Evolutionary conservation across 2,797 vertebrate species (phyloP).

Genomic region (Tenualosa thibaudeaui): DNA sequence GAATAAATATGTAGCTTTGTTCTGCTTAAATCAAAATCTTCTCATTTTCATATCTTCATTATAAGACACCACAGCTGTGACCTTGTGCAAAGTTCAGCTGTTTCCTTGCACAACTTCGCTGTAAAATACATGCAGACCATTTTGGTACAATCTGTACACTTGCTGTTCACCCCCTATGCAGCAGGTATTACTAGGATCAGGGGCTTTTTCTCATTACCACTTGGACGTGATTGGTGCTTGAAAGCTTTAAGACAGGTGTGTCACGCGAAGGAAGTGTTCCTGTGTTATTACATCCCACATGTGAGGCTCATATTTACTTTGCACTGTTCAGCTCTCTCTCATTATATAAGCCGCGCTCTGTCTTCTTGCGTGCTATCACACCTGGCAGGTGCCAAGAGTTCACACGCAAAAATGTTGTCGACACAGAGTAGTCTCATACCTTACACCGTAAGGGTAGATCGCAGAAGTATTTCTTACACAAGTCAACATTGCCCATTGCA

Average conservation of each 20-base stretch:
- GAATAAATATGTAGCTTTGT: not conserved
- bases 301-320: not conserved
- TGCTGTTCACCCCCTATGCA: not conserved
- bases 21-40: not conserved
- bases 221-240: not conserved
- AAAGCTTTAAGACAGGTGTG: not conserved
- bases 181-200: not conserved
- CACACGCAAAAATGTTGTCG: slow-evolving; percentile 71
- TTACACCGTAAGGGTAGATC: slow-evolving; percentile 53
- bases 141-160: not conserved
- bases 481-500: slow-evolving; percentile 50
- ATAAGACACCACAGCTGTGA: too few species aligned
- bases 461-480: slow-evolving; percentile 62
- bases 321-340: not conserved
- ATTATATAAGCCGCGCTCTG: slow-evolving; percentile 63
- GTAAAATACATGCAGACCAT: not conserved
- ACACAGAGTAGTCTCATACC: slow-evolving; percentile 50
- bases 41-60: too few species aligned
- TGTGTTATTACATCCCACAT: slow-evolving; percentile 14
- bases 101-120: not conserved
- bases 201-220: not conserved
- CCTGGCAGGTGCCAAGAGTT: slow-evolving; percentile 69
- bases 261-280: not conserved
- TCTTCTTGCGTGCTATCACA: slow-evolving; percentile 53
- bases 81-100: not conserved